These are phyloP conservation scores for Eumacrocentrus americanus DNA, from an alignment of 2,888 invertebrate species.

Conservation along the genomic window DNA sequence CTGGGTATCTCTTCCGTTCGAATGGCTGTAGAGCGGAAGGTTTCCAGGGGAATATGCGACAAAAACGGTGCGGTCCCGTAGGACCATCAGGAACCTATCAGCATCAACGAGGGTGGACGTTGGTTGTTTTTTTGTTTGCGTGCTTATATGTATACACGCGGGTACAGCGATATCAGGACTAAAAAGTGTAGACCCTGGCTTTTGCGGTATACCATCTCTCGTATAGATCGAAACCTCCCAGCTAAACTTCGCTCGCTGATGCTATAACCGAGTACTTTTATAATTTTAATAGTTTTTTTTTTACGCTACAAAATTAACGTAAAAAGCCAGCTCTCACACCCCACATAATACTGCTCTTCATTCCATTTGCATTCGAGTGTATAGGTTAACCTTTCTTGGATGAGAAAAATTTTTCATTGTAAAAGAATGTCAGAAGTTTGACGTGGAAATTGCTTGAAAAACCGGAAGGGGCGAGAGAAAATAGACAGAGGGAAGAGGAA, in stretches of 20 bases:
- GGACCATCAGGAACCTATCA: conserved; percentile 32
- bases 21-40: conserved; percentile 26
- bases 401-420: conserved; percentile 16
- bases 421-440: conserved; percentile 38
- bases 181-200: background rate
- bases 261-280: background rate
- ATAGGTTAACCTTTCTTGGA: background rate
- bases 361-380: background rate
- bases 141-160: background rate
- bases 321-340: no score
- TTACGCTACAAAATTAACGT: background rate
- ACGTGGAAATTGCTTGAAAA: conserved; percentile 34
- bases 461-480: background rate
- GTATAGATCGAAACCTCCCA: background rate
- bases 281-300: background rate
- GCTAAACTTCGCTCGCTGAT: background rate
- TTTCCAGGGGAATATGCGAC: conserved; percentile 21
- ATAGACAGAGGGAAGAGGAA: background rate
- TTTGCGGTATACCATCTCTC: background rate
- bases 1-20: conserved; percentile 32
- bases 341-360: background rate
- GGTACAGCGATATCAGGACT: background rate
- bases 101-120: conserved; percentile 24
- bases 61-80: conserved; percentile 26
- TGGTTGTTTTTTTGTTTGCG: conserved; percentile 13